Conservation (phyloP, 2,888 invertebrate species). For the Rhyacophila evoluta region DNA sequence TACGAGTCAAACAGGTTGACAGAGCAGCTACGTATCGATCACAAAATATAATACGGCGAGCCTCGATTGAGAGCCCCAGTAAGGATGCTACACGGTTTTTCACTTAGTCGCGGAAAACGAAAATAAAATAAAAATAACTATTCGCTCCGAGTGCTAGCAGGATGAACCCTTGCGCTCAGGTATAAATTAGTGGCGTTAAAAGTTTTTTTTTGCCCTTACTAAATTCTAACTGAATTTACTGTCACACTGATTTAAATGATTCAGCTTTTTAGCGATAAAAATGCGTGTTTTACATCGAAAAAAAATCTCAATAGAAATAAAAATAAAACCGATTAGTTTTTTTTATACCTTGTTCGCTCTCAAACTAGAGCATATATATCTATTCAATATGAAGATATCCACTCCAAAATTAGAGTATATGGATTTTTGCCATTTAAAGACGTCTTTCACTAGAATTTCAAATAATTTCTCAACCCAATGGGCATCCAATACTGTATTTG, state of each 20-base stretch:
- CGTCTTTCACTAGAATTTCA: too few relatives aligned
- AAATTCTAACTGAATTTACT: neutral
- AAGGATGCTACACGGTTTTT: constrained; percentile 49
- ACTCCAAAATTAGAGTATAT: too few relatives aligned
- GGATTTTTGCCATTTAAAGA: too few relatives aligned
- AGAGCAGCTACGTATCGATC: constrained; percentile 47
- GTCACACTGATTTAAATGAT: neutral
- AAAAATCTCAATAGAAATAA: too few relatives aligned
- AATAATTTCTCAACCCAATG: too few relatives aligned
- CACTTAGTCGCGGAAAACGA: constrained; percentile 45
- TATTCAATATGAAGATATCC: too few relatives aligned
- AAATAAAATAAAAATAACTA: constrained; percentile 20
- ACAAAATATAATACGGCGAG: constrained; percentile 48
- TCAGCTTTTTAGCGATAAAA: neutral
- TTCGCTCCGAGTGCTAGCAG: neutral
- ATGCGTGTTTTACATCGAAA: too few relatives aligned
- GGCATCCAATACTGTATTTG: too few relatives aligned
- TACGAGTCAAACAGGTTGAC: constrained; percentile 48
- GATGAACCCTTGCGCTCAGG: constrained; percentile 1
- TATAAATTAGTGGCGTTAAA: constrained; percentile 4
- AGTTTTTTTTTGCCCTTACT: neutral
- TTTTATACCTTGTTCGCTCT: too few relatives aligned
- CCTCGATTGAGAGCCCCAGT: constrained; percentile 15
- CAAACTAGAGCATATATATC: too few relatives aligned
- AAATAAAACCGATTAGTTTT: too few relatives aligned